phyloP scores from a whole-genome alignment of 2,888 invertebrate species.

The Didymodactylos carnosus region DNA sequence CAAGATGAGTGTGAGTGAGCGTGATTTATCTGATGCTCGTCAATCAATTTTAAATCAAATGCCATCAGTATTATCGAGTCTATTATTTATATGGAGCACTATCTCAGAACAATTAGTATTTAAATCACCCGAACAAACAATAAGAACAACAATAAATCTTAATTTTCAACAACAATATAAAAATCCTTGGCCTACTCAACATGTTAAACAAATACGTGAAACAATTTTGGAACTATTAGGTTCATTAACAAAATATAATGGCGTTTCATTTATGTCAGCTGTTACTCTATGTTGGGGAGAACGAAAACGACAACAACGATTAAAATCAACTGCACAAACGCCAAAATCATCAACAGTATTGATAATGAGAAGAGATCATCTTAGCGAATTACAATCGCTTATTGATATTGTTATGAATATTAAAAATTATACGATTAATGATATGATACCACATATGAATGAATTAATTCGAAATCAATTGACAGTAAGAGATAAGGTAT shows the following conservation, averaged over 20 bases:
- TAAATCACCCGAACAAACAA: no score
- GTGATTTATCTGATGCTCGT: neutral
- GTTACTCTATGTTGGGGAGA: neutral
- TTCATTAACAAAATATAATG: neutral
- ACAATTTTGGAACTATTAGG: neutral
- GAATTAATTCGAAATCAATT: neutral
- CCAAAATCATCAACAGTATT: no score
- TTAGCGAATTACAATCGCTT: neutral
- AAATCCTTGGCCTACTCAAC: neutral
- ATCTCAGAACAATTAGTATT: no score
- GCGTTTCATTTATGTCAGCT: neutral
- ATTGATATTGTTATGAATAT: neutral
- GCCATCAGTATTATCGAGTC: neutral
- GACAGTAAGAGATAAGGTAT: neutral
- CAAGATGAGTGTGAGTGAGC: neutral
- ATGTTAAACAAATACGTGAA: neutral
- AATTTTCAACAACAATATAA: no score
- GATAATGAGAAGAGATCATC: no score
- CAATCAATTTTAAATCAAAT: neutral
- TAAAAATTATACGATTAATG: neutral
- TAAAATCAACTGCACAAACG: no score
- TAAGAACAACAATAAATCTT: no score
- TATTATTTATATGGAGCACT: neutral
- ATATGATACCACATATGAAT: neutral
- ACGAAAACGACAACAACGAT: neutral